Base-by-base conservation (phyloP, 2,113 vertebrate species). In the Oxyura jamaicensis region DNA sequence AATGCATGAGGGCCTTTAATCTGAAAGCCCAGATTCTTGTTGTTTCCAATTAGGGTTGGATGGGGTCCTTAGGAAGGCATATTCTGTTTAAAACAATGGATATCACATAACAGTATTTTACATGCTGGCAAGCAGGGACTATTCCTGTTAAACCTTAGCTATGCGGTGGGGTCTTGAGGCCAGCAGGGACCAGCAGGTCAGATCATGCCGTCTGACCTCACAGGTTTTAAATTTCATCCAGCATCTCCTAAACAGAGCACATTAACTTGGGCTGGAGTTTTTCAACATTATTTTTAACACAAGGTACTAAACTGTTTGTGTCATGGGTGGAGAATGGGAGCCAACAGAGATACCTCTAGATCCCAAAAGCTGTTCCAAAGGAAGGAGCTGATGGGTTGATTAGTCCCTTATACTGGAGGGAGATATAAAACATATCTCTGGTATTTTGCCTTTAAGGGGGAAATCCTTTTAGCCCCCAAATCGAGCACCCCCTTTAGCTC, bases 121-220 rank as follows among this genome's bases (percentile, higher is more conserved):
- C 0, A 0, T 69, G 17, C 12, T 1, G 1, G 10, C 23, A 18
- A 13, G 3, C 0, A 0, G 39, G 16, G 6, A 48, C 6, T 17
- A 60, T 58, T 87, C n/a, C 41, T 91, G 21, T 19, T 87, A 31
- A 91, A 66, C 28, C 33, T 28, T 15, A n/a, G 13, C 8, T 58
- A 2, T 22, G 33, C 2, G 2, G 14, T 41, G 11, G 16, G 11
- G 25, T 74, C 36, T 74, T 6, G 2, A 26, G 31, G 8, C 39
- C 33, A 44, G 63, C 25, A 80, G 35, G 33, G 18, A 75, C 10
- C 42, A 72, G 29, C 25, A 80, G 74, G 12, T n/a, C 41, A 55
- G 55, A 72, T 17, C 28, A 13, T 0, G 1, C 25, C 78, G 29
- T 13, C 44, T 94, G 69, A 69, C 67, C 44, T 76, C 55, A 53